Conservation (phyloP, 2,888 invertebrate genomes). For the Morpho deidamia region DNA sequence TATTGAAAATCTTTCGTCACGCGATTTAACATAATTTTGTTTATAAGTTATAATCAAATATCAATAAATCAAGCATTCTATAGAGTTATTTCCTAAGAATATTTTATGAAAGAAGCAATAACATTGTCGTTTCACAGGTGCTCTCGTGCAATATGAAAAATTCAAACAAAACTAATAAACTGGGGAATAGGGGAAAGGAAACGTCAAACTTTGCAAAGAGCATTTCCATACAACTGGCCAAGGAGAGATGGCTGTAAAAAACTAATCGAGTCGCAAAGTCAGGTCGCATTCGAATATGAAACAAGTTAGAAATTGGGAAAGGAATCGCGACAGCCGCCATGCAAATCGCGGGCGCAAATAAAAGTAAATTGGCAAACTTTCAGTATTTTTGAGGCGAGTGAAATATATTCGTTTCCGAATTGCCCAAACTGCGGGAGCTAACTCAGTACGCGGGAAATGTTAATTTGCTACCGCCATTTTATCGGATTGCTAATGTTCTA, state of each 20-base stretch:
- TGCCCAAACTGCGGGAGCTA: conserved; percentile 20
- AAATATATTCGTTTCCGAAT: conserved; percentile 28
- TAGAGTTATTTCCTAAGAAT: not conserved
- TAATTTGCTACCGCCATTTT: conserved; percentile 18
- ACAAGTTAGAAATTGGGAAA: conserved; percentile 66
- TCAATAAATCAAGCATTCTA: not conserved
- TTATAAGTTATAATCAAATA: not conserved
- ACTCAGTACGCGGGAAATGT: conserved; percentile 22
- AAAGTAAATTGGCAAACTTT: conserved; percentile 65
- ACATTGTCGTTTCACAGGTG: conserved; percentile 7
- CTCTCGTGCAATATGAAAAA: conserved; percentile 11
- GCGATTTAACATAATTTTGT: not conserved
- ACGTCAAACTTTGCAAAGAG: conserved; percentile 21
- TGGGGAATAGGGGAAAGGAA: conserved; percentile 9
- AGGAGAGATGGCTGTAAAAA: conserved; percentile 29
- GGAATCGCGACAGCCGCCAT: conserved; percentile 52
- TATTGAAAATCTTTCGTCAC: too few relatives aligned
- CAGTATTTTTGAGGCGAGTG: conserved; percentile 39
- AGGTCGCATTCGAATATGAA: conserved; percentile 33
- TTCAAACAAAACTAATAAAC: conserved; percentile 21
- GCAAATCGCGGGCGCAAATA: conserved; percentile 59
- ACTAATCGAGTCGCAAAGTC: conserved; percentile 31
- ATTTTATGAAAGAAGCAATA: not conserved
- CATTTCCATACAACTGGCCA: conserved; percentile 25
- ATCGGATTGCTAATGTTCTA: not conserved